These are phyloP conservation scores for Arnoldichthys spilopterus DNA, from an alignment of 2,797 vertebrate genomes.

Conservation along the genomic window DNA sequence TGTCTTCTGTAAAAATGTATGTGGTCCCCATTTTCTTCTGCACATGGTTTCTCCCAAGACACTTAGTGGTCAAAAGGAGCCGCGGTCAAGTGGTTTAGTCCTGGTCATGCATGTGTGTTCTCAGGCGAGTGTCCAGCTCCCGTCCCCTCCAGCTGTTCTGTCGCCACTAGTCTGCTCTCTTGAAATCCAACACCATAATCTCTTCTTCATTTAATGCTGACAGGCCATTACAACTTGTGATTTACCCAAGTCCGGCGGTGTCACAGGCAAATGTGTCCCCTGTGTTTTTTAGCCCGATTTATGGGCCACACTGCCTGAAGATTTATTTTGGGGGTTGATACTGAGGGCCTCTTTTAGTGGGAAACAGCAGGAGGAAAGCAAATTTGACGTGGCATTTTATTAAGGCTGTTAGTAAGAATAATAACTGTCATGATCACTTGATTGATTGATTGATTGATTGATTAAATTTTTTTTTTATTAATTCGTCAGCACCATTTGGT, in stretches of 20 bases:
- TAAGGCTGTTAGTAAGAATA: constrained; percentile 13
- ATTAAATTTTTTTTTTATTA: too few species aligned
- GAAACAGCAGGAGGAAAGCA: constrained; percentile 22
- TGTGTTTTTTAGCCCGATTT: constrained; percentile 53
- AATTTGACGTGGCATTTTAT: constrained; percentile 39
- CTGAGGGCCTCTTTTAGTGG: constrained; percentile 37
- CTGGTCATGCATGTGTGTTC: constrained; percentile 42
- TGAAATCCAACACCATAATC: constrained; percentile 57
- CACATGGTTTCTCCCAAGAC: constrained; percentile 23
- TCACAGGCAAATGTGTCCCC: constrained; percentile 52
- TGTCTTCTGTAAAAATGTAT: constrained; percentile 3
- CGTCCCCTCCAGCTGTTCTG: constrained; percentile 56
- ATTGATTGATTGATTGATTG: neutral
- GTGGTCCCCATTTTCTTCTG: neutral
- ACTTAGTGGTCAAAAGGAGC: constrained; percentile 26
- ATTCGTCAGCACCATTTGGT: too few species aligned
- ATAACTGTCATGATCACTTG: neutral
- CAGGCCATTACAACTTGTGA: constrained; percentile 58
- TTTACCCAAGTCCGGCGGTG: constrained; percentile 59
- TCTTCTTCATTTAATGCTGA: constrained; percentile 62
- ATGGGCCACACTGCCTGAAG: constrained; percentile 44
- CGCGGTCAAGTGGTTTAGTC: constrained; percentile 14
- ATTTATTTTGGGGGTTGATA: constrained; percentile 56
- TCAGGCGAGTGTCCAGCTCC: constrained; percentile 50
- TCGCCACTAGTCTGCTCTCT: constrained; percentile 60